Conservation (phyloP, 2,113 vertebrate species). For the Artemisiospiza belli region DNA sequence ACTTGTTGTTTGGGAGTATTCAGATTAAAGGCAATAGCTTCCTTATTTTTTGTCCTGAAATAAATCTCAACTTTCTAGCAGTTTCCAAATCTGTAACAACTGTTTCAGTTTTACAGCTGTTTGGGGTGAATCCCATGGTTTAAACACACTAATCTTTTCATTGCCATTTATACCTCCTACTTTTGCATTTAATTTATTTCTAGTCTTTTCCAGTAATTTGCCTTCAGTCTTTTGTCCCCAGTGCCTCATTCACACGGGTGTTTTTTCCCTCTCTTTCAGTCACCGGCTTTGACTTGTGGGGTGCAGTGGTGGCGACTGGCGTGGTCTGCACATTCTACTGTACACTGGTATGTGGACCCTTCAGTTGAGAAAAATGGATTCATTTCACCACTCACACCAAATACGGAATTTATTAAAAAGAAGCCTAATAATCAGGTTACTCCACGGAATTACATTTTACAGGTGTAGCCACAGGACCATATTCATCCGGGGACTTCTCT, state of each 20-base stretch:
- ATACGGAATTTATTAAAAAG: background rate
- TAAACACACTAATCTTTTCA: background rate
- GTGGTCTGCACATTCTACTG: conserved; percentile 92
- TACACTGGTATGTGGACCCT: conserved; percentile 79
- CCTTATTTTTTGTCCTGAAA: background rate
- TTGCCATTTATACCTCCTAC: background rate
- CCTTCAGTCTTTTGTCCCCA: background rate
- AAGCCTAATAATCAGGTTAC: background rate
- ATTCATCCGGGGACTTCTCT: background rate
- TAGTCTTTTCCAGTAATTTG: background rate
- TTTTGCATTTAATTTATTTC: background rate
- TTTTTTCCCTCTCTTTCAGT: conserved; percentile 72
- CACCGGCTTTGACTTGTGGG: conserved; percentile 88
- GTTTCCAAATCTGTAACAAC: background rate
- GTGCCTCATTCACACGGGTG: background rate
- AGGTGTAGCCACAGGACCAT: background rate
- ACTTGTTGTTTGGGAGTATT: background rate
- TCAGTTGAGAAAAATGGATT: background rate
- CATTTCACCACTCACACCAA: background rate
- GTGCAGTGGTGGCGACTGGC: conserved; percentile 85
- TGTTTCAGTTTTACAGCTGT: background rate
- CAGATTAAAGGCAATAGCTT: background rate
- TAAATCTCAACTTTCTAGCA: background rate
- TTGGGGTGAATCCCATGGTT: background rate
- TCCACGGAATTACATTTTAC: background rate